Evolutionary conservation across 2,888 invertebrate genomes (phyloP), one percentile per base, ranked within the genome.

Genomic region (Ramazzottius varieornatus): DNA sequence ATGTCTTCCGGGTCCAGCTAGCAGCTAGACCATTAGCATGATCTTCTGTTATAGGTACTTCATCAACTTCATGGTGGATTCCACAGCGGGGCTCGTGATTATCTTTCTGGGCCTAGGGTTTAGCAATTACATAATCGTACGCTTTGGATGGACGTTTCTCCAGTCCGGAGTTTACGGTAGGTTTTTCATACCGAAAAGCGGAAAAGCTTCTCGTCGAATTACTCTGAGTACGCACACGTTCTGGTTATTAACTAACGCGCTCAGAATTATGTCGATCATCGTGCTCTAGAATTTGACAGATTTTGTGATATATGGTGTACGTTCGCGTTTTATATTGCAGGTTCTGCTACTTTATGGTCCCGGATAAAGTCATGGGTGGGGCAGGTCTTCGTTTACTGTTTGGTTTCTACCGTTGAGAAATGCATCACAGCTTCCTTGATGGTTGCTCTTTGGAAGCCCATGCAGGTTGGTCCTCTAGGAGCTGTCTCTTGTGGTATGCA

Each of bases 401-500:
- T 29, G 16, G 54, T 54, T 16, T 54, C 54, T 24, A 54, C 54
- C 16, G 29, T 54, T 4, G 54, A 54, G 54, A 54, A 54, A 29
- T 16, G n/a, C 29, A 16, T 54, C 29, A 54, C 54, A 16, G 54
- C 54, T 4, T 54, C 54, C n/a, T 54, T 54, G 8, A 54, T 54
- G 54, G 54, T 54, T 54, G 13, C 54, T 29, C 8, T 54, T 29
- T 54, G 54, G 54, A 54, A 54, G 54, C 54, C 54, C 20, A 54
- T 54, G 54, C 54, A n/a, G n/a, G n/a, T n/a, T n/a, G n/a, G n/a
- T n/a, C n/a, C n/a, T n/a, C n/a, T n/a, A n/a, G n/a, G n/a, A n/a
- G n/a, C n/a, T n/a, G n/a, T n/a, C n/a, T n/a, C n/a, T n/a, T n/a
- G n/a, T n/a, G n/a, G n/a, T n/a, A n/a, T n/a, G n/a, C n/a, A n/a